A percentile compares a stretch with the other conserved stretches of the same genome.
phyloP scores from a whole-genome alignment of 2,113 vertebrate genomes.

The Enhydra lutris region DNA sequence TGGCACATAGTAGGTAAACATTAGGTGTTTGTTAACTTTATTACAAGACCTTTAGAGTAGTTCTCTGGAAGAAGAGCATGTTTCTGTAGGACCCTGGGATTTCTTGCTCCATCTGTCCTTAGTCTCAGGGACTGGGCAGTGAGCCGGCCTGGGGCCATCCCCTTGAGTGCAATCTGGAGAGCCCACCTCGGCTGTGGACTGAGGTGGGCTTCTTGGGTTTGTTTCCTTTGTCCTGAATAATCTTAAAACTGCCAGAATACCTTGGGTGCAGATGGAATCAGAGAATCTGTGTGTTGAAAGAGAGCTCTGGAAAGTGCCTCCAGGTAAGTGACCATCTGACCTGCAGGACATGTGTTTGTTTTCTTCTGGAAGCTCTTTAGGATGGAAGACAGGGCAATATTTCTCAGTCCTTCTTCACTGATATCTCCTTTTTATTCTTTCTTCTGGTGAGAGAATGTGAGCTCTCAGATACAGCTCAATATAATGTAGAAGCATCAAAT shows the following conservation, averaged over 20 bases:
- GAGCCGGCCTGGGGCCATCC: not conserved
- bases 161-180: not conserved
- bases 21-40: not conserved
- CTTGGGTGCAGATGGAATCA: not conserved
- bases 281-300: not conserved
- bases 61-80: not conserved
- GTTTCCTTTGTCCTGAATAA: not conserved
- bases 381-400: not conserved
- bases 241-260: not conserved
- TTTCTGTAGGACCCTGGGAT: not conserved
- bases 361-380: not conserved
- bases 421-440: not conserved
- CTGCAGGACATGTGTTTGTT: not conserved
- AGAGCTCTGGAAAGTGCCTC: not conserved
- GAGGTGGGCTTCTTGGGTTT: not conserved
- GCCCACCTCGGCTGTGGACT: not conserved
- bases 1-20: not conserved
- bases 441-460: slow-evolving; percentile 15
- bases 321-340: not conserved
- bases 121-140: not conserved
- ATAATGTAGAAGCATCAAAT: slow-evolving; percentile 8
- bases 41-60: not conserved
- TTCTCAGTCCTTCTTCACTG: not conserved
- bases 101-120: not conserved
- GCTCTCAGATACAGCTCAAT: slow-evolving; percentile 43